Conservation (phyloP, 2,888 invertebrate species). For the Dolichopus griseipennis region DNA sequence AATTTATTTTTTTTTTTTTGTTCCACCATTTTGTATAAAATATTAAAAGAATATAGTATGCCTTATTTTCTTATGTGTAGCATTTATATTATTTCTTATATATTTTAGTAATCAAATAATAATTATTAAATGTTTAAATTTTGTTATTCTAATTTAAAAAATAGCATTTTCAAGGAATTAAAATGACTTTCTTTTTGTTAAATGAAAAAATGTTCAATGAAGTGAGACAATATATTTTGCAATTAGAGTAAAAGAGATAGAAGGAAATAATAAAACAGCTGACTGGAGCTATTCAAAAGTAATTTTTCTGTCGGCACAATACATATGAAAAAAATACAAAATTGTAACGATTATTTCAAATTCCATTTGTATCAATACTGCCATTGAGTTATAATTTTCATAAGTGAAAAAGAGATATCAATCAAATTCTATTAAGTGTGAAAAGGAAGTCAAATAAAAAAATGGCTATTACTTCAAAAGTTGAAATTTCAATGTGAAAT, state of each 20-base stretch:
- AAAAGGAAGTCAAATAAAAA: neutral
- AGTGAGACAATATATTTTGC: too few species aligned
- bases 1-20: too few species aligned
- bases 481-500: neutral
- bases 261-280: neutral
- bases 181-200: too few species aligned
- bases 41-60: too few species aligned
- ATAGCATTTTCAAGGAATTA: too few species aligned
- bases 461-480: neutral
- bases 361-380: conserved; percentile 2
- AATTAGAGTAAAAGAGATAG: neutral
- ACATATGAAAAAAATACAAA: neutral
- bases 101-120: too few species aligned
- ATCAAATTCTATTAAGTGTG: neutral
- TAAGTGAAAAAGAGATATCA: neutral
- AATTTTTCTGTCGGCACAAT: neutral
- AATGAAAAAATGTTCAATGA: too few species aligned
- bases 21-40: too few species aligned
- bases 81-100: too few species aligned
- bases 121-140: too few species aligned
- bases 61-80: too few species aligned
- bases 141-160: too few species aligned
- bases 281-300: neutral
- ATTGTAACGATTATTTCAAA: conserved; percentile 1
- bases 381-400: neutral